Base-by-base conservation (phyloP, 2,888 invertebrate genomes). In the Zeuzera pyrina region DNA sequence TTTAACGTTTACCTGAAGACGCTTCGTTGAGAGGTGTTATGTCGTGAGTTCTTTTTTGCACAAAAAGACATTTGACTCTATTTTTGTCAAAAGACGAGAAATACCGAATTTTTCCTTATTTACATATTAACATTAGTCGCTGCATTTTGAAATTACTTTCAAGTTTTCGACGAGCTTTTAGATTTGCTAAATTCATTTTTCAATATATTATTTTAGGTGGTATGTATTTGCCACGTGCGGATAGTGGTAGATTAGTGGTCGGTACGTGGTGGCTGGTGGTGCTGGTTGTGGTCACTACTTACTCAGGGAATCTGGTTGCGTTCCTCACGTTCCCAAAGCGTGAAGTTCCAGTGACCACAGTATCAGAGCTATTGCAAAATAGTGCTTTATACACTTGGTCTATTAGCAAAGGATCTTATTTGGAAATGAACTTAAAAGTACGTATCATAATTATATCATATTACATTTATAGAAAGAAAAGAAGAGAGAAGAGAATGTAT, bases 201-300 rank as follows among this genome's bases (percentile, higher is more conserved):
- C n/a, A n/a, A n/a, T n/a, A n/a, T n/a, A n/a, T 33, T 29, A 19
- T 37, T 53, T 31, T 49, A 94, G 95, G 95, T 39, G 95, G 95
- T 3, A 91, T 93, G 87, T 91, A 93, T 55, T 77, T 95, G 16
- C 96, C 96, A 0, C 85, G 88, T 32, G 92, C 94, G 0, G 93
- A 94, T 59, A 95, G 95, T 48, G 94, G 94, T 2, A 88, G 96
- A 3, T 67, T 95, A 4, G 86, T 96, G 2, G 89, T 96, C 0
- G 94, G 94, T 0, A 89, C 93, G 1, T 97, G 96, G 96, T 96
- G 96, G 96, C 67, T 96, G 29, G 93, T 94, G 1, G 95, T 95
- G 0, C 84, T 95, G 39, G 92, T 96, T 0, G 86, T 95, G 12
- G 92, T 95, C 0, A 95, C 95, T 11, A 95, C 95, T 0, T 97